phyloP scores from a whole-genome alignment of 2,797 vertebrate species.

The Melanotaenia boesemani region DNA sequence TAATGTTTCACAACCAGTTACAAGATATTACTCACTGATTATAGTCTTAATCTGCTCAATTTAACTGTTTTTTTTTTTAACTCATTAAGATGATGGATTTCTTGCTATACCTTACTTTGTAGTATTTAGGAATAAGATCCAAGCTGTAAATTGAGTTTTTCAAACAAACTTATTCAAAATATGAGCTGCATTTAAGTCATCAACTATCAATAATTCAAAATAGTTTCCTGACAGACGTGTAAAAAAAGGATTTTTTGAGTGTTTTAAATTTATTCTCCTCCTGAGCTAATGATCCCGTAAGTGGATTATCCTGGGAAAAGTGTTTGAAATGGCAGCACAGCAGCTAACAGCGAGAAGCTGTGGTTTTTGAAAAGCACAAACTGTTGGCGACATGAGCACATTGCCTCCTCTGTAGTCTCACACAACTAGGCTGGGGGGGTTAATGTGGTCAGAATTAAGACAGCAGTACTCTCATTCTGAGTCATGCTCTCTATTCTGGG shows the following conservation, averaged over 20 bases:
- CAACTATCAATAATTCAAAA: not conserved
- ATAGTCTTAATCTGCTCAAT: no score
- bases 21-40: no score
- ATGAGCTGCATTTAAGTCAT: no score
- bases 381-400: conserved; percentile 23
- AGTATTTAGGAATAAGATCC: no score
- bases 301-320: not conserved
- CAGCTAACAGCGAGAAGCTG: conserved; percentile 9
- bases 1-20: no score
- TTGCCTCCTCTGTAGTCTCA: conserved; percentile 25
- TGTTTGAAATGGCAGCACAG: conserved; percentile 6
- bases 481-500: conserved; percentile 71
- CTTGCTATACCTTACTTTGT: no score
- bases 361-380: conserved; percentile 24
- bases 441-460: conserved; percentile 52
- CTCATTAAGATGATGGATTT: no score
- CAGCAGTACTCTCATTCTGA: conserved; percentile 52
- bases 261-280: not conserved
- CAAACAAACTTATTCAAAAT: no score
- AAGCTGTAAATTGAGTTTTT: no score
- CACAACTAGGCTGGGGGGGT: conserved; percentile 18
- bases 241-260: not conserved
- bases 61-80: no score
- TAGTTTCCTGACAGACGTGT: no score
- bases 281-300: not conserved